Evolutionary conservation across 2,797 vertebrate species (phyloP).

Genomic region (Chelon auratus): DNA sequence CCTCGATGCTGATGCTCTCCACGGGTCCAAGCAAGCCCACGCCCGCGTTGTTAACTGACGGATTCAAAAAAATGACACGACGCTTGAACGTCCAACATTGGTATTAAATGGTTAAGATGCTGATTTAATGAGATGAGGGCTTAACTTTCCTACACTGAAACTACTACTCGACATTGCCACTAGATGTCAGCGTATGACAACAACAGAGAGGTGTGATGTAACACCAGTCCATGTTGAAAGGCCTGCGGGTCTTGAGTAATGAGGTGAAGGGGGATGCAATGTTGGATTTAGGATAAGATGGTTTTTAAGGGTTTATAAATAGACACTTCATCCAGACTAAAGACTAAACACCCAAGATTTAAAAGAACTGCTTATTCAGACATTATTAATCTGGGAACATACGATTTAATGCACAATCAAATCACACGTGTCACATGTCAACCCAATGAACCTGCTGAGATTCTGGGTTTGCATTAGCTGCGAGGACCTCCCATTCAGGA

Average conservation of each 20-base stretch:
- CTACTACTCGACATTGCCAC: conserved; percentile 52
- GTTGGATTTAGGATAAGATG: conserved; percentile 41
- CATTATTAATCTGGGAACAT: background rate
- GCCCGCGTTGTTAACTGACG: conserved; percentile 93
- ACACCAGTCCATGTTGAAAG: conserved; percentile 36
- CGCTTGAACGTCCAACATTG: background rate
- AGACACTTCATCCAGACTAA: conserved; percentile 48
- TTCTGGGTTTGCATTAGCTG: background rate
- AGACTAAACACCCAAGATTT: conserved; percentile 9
- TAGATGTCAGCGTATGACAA: conserved; percentile 75
- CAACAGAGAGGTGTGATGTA: conserved; percentile 54
- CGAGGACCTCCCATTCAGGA: background rate
- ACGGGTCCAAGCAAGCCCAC: conserved; percentile 90
- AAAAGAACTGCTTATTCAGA: conserved; percentile 2
- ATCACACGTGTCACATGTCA: background rate
- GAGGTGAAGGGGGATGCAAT: conserved; percentile 58
- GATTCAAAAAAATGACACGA: conserved; percentile 7
- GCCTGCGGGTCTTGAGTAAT: conserved; percentile 62
- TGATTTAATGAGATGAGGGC: background rate
- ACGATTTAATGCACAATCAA: background rate
- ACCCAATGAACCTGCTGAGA: background rate
- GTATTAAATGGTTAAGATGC: background rate
- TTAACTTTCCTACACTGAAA: background rate
- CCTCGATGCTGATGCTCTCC: conserved; percentile 89
- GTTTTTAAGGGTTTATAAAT: conserved; percentile 48